Conservation (phyloP, 2,888 invertebrate genomes). For the Phorcus lineatus region DNA sequence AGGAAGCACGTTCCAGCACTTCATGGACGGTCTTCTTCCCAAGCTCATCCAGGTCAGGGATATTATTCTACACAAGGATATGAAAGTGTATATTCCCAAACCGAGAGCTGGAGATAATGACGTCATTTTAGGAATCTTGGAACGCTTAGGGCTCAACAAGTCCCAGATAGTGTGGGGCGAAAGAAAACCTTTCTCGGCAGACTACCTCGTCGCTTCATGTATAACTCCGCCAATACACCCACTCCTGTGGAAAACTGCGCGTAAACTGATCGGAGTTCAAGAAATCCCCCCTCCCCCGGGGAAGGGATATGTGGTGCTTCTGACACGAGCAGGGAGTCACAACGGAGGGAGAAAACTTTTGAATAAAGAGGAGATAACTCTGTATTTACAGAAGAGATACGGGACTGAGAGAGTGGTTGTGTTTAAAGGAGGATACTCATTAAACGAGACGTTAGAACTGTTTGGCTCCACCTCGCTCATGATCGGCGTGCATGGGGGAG, state of each 20-base stretch:
- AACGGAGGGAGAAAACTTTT: constrained; percentile 11
- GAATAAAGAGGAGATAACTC: background rate
- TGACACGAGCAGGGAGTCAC: background rate
- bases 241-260: background rate
- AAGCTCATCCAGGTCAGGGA: constrained; percentile 9
- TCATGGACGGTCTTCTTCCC: constrained; percentile 10
- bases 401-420: background rate
- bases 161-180: background rate
- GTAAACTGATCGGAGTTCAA: background rate
- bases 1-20: background rate
- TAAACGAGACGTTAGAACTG: background rate
- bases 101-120: background rate
- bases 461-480: background rate
- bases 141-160: background rate
- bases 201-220: background rate
- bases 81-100: background rate
- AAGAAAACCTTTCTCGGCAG: background rate
- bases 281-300: background rate
- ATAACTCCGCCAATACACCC: constrained; percentile 14
- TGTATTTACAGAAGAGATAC: background rate
- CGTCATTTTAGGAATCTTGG: background rate
- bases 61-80: background rate
- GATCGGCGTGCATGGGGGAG: constrained; percentile 22
- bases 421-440: constrained; percentile 2
- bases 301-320: background rate